A percentile compares a stretch with the other conserved stretches of the same genome.
These are phyloP conservation scores for Geococcyx californianus DNA, from an alignment of 2,113 vertebrate species.

Conservation along the genomic window DNA sequence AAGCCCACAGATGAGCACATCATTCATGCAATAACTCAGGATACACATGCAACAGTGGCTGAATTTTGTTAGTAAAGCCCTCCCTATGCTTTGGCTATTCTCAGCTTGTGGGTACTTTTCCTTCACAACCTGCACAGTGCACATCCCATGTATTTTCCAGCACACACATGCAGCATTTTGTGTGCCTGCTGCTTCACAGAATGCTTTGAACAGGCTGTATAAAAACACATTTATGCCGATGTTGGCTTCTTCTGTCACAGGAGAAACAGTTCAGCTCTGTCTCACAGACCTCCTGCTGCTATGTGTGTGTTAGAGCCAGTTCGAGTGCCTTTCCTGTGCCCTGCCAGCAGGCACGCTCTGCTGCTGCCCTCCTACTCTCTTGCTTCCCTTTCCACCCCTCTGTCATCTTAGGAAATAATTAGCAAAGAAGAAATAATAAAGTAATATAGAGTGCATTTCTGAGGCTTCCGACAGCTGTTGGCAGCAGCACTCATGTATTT, in stretches of 20 bases:
- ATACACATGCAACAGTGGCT: background rate
- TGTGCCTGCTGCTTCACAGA: background rate
- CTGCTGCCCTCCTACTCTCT: background rate
- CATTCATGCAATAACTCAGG: background rate
- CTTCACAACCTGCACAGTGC: background rate
- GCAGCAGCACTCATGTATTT: fast-evolving
- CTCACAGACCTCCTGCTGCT: slow-evolving; percentile 13
- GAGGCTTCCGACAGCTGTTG: slow-evolving; percentile 24
- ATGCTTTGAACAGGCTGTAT: slow-evolving; percentile 1
- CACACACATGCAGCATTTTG: background rate
- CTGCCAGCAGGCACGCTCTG: background rate
- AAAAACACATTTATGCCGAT: background rate
- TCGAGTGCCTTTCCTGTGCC: slow-evolving; percentile 1
- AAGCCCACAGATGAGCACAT: background rate
- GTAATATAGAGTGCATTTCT: background rate
- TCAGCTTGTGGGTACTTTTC: background rate
- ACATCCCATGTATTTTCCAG: background rate
- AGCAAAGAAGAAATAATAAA: slow-evolving; percentile 56
- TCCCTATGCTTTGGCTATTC: background rate
- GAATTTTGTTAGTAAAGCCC: background rate
- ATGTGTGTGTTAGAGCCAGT: background rate
- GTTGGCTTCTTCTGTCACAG: slow-evolving; percentile 16
- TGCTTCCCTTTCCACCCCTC: background rate
- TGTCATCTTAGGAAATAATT: slow-evolving; percentile 47
- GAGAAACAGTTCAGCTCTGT: slow-evolving; percentile 14